phyloP scores from a whole-genome alignment of 2,113 vertebrate genomes.

The Garra rufa region DNA sequence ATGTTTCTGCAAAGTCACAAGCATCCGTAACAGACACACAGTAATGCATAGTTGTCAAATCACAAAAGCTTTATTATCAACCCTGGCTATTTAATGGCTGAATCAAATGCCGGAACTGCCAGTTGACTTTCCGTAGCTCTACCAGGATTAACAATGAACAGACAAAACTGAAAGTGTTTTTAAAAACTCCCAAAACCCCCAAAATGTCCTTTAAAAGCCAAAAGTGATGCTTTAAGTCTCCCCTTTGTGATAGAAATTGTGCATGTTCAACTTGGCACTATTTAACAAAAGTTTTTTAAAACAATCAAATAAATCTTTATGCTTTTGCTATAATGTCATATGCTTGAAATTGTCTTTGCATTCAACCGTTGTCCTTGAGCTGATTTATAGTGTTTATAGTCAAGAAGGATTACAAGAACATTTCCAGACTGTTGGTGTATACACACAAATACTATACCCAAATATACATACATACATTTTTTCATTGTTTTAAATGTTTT shows the following conservation, averaged over 20 bases:
- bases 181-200: fast-evolving
- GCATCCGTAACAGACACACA: neutral
- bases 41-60: neutral
- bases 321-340: neutral
- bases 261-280: neutral
- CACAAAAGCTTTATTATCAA: neutral
- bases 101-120: neutral
- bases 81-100: neutral
- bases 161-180: neutral
- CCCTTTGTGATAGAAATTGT: neutral
- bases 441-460: neutral
- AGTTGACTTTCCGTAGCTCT: neutral
- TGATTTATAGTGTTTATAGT: neutral
- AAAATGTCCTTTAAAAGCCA: neutral
- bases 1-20: neutral
- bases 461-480: neutral
- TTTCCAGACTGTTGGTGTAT: neutral
- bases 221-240: neutral
- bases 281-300: neutral
- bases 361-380: neutral
- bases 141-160: neutral
- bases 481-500: neutral
- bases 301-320: neutral
- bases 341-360: neutral
- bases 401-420: neutral